phyloP scores from a whole-genome alignment of 2,113 vertebrate genomes.

The Peucedramus taeniatus region DNA sequence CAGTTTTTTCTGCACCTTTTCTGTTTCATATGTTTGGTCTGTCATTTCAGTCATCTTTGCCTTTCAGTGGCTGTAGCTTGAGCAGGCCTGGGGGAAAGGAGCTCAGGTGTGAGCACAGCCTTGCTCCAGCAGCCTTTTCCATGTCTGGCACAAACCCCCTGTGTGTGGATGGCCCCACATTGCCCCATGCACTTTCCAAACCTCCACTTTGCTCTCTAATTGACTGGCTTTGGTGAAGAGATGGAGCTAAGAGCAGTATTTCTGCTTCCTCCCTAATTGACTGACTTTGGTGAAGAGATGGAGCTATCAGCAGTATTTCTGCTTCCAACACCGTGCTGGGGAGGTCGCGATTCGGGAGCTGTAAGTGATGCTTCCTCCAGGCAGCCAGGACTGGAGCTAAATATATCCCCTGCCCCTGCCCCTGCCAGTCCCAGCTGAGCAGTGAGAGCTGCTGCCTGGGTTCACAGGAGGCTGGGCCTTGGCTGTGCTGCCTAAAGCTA shows the following conservation, averaged over 20 bases:
- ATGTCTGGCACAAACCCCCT: background rate
- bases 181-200: background rate
- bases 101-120: accelerated
- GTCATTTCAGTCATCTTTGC: background rate
- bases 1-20: background rate
- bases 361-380: background rate
- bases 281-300: background rate
- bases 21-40: background rate
- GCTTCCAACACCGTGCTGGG: background rate
- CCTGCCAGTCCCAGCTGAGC: background rate
- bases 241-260: background rate
- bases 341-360: accelerated
- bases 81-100: background rate
- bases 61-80: background rate
- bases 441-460: background rate
- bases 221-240: background rate
- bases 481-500: background rate
- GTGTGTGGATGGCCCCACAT: background rate
- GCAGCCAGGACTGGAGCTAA: background rate
- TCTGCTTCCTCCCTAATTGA: background rate
- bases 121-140: background rate
- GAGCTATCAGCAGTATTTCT: background rate
- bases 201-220: background rate
- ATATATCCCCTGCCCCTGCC: background rate
- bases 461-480: background rate